A percentile compares a stretch with the other conserved stretches of the same genome.
phyloP scores from a whole-genome alignment of 2,888 invertebrate species.

The Eretmocerus hayati region DNA sequence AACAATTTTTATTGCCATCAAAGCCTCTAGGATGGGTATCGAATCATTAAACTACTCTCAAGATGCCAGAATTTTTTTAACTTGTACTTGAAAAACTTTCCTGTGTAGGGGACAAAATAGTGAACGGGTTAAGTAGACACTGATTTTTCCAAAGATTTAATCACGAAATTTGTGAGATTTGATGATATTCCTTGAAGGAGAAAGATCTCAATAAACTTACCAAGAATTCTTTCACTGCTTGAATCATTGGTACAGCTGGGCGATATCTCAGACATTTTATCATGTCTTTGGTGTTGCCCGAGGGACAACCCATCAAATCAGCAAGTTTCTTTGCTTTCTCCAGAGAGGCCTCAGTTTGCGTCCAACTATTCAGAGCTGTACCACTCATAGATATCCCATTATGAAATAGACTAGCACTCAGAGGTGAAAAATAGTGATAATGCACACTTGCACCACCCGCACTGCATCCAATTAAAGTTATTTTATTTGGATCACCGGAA shows the following conservation, averaged over 20 bases:
- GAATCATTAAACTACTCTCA: too few species aligned
- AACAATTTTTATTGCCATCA: too few species aligned
- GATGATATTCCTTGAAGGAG: not conserved
- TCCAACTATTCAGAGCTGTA: constrained; percentile 42
- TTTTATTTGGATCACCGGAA: constrained; percentile 7
- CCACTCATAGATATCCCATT: constrained; percentile 16
- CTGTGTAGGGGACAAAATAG: too few species aligned
- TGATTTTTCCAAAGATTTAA: not conserved
- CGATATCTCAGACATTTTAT: constrained; percentile 59
- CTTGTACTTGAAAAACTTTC: too few species aligned
- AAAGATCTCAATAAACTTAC: constrained; percentile 38
- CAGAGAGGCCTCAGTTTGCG: constrained; percentile 41
- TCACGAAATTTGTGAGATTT: not conserved
- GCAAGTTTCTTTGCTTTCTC: constrained; percentile 59
- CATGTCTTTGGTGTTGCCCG: constrained; percentile 50
- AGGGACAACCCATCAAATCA: constrained; percentile 59
- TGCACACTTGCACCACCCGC: constrained; percentile 17
- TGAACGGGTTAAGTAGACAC: too few species aligned
- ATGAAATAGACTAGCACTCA: constrained; percentile 17
- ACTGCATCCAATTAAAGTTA: constrained; percentile 10
- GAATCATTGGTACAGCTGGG: constrained; percentile 57
- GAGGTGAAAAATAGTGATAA: constrained; percentile 15
- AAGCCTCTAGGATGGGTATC: too few species aligned
- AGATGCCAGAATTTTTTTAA: too few species aligned
- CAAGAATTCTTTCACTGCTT: constrained; percentile 54